Percentiles rank a stretch among this genome's conserved stretches.
These are phyloP conservation scores for Pentalonia nigronervosa DNA, from an alignment of 1,140 invertebrate genomes.

Conservation along the genomic window DNA sequence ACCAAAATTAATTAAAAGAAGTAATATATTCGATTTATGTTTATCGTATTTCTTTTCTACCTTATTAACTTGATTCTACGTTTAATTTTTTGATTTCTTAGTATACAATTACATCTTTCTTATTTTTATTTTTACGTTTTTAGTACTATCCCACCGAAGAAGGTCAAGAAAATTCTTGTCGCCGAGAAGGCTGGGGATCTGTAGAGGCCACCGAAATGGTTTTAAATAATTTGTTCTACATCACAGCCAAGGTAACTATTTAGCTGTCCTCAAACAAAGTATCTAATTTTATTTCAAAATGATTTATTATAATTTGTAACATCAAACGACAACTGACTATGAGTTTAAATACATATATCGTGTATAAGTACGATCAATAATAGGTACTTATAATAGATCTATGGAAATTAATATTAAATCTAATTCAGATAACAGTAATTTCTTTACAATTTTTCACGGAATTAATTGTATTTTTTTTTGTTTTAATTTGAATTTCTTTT, in stretches of 20 bases:
- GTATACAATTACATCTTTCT: neutral
- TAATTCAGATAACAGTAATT: neutral
- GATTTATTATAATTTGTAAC: neutral
- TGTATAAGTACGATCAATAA: neutral
- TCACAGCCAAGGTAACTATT: constrained; percentile 86
- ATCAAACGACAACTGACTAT: neutral
- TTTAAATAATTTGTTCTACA: constrained; percentile 97
- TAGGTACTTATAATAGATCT: neutral
- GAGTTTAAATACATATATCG: neutral
- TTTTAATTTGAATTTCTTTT: neutral
- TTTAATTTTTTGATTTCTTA: neutral
- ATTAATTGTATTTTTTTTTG: neutral
- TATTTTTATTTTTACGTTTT: constrained; percentile 57
- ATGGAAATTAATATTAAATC: neutral
- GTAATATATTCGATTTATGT: neutral
- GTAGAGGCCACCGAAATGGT: constrained; percentile 99
- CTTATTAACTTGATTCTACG: neutral
- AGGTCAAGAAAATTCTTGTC: constrained; percentile 68
- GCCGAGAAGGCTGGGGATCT: constrained; percentile 93
- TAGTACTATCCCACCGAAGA: constrained; percentile 79
- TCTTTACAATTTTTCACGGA: neutral
- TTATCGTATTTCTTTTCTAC: neutral
- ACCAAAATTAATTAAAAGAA: neutral
- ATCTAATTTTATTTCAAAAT: neutral
- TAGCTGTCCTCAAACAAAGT: neutral